Conservation (phyloP, 2,888 invertebrate genomes). For the Melipona beecheii region DNA sequence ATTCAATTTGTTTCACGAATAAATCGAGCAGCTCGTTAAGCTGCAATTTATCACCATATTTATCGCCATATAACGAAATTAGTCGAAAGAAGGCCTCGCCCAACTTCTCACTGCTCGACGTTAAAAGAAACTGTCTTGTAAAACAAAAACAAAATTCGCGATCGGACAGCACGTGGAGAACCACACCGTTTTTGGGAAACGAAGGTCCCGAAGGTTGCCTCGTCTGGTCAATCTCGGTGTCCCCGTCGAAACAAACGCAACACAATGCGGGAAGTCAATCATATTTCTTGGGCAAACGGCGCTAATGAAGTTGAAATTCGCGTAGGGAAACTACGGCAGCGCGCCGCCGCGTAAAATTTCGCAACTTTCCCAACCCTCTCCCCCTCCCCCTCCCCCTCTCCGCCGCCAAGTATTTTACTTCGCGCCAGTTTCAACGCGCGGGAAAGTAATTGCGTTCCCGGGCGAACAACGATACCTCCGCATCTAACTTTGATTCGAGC, state of each 20-base stretch:
- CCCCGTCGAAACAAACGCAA: background rate
- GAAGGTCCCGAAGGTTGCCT: no score
- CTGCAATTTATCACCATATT: background rate
- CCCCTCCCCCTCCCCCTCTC: accelerated
- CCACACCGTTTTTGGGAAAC: background rate
- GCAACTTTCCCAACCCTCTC: background rate
- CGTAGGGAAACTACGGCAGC: background rate
- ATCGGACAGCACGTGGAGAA: background rate
- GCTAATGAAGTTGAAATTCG: conserved; percentile 18
- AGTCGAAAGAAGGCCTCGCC: background rate
- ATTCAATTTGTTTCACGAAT: background rate
- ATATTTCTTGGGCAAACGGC: conserved; percentile 8
- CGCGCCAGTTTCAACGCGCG: background rate
- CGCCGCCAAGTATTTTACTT: background rate
- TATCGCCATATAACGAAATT: background rate
- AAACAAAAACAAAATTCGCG: background rate
- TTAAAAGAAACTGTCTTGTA: background rate
- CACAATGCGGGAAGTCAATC: background rate
- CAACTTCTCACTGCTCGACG: conserved; percentile 8
- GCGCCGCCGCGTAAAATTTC: conserved; percentile 11
- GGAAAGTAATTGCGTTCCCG: conserved; percentile 26
- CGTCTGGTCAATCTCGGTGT: background rate
- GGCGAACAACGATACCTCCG: conserved; percentile 19
- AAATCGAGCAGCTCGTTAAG: background rate
- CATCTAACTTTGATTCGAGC: background rate